These are phyloP conservation scores for Glyphotaelius pellucidus DNA, from an alignment of 2,888 invertebrate genomes.

Conservation along the genomic window DNA sequence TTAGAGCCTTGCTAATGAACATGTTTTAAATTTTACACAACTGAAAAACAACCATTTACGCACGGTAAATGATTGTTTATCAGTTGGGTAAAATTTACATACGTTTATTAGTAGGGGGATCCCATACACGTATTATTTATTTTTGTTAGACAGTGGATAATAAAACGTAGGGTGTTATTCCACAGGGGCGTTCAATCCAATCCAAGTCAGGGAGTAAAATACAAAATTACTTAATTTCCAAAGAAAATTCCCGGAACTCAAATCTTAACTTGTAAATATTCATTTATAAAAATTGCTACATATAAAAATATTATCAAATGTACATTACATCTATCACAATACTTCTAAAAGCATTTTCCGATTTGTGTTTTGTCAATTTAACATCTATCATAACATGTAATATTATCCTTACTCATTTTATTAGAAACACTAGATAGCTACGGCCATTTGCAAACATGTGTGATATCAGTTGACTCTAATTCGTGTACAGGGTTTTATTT, in stretches of 20 bases:
- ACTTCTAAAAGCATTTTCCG: background rate
- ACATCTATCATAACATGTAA: background rate
- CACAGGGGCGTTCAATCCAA: background rate
- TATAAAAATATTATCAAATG: constrained; percentile 1
- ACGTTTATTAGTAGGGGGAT: too few relatives aligned
- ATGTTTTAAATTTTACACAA: too few relatives aligned
- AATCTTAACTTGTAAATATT: background rate
- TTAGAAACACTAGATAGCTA: background rate
- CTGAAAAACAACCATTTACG: too few relatives aligned
- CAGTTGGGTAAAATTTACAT: too few relatives aligned
- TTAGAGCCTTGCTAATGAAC: background rate
- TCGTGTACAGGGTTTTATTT: background rate
- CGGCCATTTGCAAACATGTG: background rate
- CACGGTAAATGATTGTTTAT: too few relatives aligned
- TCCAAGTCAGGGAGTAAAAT: background rate
- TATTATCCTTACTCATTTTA: background rate
- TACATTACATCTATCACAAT: constrained; percentile 2
- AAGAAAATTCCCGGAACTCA: background rate
- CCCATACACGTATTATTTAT: background rate
- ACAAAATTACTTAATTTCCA: background rate
- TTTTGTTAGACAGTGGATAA: background rate
- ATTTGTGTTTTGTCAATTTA: background rate
- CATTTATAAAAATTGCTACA: constrained; percentile 2
- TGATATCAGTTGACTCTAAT: background rate
- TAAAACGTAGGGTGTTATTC: background rate